Conservation (phyloP, 2,113 vertebrate species). For the Puntigrus tetrazona region DNA sequence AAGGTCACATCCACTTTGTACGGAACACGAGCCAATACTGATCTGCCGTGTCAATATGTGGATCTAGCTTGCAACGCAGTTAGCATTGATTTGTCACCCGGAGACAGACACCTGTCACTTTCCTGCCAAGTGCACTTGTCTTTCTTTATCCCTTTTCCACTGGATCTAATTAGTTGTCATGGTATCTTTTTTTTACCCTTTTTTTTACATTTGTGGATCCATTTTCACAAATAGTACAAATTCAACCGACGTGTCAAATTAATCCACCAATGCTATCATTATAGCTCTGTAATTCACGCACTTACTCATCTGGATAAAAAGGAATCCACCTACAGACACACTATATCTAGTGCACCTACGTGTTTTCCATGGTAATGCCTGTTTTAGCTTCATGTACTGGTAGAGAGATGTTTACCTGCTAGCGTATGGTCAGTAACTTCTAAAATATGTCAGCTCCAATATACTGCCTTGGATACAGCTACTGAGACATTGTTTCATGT, state of each 20-base stretch:
- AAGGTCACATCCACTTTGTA: neutral
- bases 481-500: conserved; percentile 25
- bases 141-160: neutral
- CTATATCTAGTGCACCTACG: neutral
- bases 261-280: neutral
- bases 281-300: conserved; percentile 14
- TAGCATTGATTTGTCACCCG: conserved; percentile 18
- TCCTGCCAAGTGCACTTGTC: neutral
- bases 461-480: conserved; percentile 23
- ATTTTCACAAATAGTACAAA: neutral
- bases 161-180: neutral
- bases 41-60: conserved; percentile 21
- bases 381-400: neutral
- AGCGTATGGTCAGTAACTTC: neutral
- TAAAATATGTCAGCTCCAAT: conserved; percentile 4
- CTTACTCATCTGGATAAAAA: conserved; percentile 23
- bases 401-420: neutral
- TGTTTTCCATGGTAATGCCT: neutral
- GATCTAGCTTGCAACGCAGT: neutral
- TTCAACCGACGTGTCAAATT: neutral
- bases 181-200: neutral
- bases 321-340: conserved; percentile 5
- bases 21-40: neutral
- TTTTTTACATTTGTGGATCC: neutral
- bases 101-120: neutral